Conservation (phyloP, 2,888 invertebrate species). For the Steinernema hermaphroditum region DNA sequence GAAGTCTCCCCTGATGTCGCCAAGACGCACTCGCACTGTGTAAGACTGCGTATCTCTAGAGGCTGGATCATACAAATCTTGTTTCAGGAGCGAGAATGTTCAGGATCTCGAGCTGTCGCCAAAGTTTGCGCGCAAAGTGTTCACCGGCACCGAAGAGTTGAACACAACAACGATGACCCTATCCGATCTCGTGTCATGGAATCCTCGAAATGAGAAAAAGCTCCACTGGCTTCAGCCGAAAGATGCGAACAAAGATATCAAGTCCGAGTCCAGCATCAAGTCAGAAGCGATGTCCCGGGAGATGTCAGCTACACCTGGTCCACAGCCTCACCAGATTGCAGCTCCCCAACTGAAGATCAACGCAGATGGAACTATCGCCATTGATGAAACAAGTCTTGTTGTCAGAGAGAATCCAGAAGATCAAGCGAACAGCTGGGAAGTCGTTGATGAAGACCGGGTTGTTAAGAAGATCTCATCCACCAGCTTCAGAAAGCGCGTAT, state of each 20-base stretch:
- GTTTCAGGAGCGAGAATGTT: conserved; percentile 1
- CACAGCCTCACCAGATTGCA: conserved; percentile 38
- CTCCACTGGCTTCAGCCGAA: background rate
- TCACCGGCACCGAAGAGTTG: background rate
- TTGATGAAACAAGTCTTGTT: conserved; percentile 56
- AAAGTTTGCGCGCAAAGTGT: background rate
- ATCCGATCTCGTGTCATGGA: conserved; percentile 14
- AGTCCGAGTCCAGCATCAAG: background rate
- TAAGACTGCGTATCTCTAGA: background rate
- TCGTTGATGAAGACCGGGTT: conserved; percentile 58
- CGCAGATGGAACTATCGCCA: conserved; percentile 50
- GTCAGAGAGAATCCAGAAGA: conserved; percentile 42
- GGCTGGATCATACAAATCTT: no score
- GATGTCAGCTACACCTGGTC: background rate
- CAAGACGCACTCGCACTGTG: background rate
- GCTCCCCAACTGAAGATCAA: conserved; percentile 55
- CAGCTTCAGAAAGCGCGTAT: conserved; percentile 52
- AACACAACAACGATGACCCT: background rate
- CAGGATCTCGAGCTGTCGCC: background rate
- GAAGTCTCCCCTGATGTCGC: conserved; percentile 18
- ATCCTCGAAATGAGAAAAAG: background rate
- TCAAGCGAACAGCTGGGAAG: conserved; percentile 51
- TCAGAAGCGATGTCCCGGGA: background rate
- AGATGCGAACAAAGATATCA: background rate
- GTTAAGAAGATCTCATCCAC: conserved; percentile 51